Evolutionary conservation across 1,140 invertebrate species (phyloP), one percentile per base, ranked within the genome.

Genomic region (Lordiphosa clarofinis): DNA sequence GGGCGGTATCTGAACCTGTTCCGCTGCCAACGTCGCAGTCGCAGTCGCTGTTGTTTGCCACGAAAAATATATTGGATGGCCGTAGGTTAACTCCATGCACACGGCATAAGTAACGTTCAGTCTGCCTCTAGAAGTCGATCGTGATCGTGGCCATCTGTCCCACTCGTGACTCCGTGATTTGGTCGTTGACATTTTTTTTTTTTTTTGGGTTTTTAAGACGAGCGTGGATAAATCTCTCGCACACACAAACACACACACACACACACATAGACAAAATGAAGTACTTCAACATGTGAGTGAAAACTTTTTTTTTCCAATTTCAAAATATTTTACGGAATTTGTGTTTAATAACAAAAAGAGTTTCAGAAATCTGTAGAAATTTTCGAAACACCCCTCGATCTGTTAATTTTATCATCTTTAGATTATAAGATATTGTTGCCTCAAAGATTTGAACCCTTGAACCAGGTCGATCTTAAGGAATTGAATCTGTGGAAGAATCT

Each of bases 231-330:
- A 54, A 44, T 61, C 52, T 62, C 37, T 47, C 21, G 56, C 21
- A 6, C 4, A 24, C 21, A 49, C 35, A 42, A 37, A 66, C 15
- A 40, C 24, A 56, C 31, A 70, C 38, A 61, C 58, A 59, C 35
- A 75, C 48, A 68, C n/a, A 61, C 15, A 56, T 11, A 47, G 36
- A 73, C 57, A 87, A 87, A 86, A 87, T 87, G 86, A 87, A 87
- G 71, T 87, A 72, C 86, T 87, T 87, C 46, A 86, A 87, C 73
- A 87, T 87, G 86, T 87, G 86, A 87, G 86, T 87, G 86, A 61
- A 39, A 19, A 49, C 37, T 24, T 24, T 24, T 24, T 24, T 24
- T 24, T 24, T 24, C 3, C 19, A 19, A 24, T 5, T 1, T 24
- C 4, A 24, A 24, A 24, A 24, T 24, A 24, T 24, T 24, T 5